phyloP scores from a whole-genome alignment of 2,113 vertebrate genomes.

The Ia io region DNA sequence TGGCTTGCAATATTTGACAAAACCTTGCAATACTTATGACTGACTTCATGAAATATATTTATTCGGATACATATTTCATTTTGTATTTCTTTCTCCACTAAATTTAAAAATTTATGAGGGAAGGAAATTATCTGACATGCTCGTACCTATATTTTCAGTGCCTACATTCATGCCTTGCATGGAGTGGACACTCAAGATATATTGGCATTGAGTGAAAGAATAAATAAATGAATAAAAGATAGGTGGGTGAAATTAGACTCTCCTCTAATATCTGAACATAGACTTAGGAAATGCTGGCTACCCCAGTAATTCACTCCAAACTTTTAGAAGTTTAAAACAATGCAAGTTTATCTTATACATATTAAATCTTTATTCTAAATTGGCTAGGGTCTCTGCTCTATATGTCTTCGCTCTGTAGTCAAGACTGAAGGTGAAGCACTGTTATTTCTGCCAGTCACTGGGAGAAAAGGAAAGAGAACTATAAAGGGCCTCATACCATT shows the following conservation, averaged over 20 bases:
- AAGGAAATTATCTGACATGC: not conserved
- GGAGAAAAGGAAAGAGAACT: not conserved
- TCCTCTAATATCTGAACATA: not conserved
- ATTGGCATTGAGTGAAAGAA: not conserved
- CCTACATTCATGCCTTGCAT: not conserved
- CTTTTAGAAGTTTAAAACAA: not conserved
- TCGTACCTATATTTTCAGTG: not conserved
- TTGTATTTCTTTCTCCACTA: not conserved
- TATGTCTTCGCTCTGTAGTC: not conserved
- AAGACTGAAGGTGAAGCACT: rapidly evolving
- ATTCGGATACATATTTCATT: not conserved
- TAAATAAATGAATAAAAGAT: not conserved
- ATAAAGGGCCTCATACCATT: not conserved
- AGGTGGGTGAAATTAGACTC: not conserved
- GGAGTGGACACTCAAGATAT: not conserved
- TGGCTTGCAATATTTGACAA: not conserved
- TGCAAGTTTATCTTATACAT: not conserved
- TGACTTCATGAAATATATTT: not conserved
- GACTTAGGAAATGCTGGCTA: not conserved
- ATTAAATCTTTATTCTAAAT: not conserved
- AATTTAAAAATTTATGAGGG: not conserved
- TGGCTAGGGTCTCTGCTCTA: rapidly evolving
- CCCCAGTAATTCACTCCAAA: not conserved
- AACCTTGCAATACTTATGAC: not conserved
- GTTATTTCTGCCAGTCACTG: not conserved